A percentile compares a stretch with the other conserved stretches of the same genome.
These are phyloP conservation scores for Hydriomena furcata DNA, from an alignment of 2,888 invertebrate genomes.

Conservation along the genomic window DNA sequence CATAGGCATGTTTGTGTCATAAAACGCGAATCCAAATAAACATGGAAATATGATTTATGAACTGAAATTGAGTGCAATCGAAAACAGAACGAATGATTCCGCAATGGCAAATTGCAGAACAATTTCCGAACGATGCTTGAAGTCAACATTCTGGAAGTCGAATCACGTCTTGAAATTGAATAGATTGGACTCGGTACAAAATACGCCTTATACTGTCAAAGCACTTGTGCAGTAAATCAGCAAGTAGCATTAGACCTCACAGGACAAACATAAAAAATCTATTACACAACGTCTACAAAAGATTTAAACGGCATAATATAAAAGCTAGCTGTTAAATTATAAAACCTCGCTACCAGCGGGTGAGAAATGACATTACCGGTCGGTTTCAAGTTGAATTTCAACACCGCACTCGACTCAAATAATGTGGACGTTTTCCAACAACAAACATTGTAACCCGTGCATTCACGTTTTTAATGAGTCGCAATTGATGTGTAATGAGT, in stretches of 20 bases:
- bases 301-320: conserved; percentile 32
- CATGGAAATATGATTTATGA: conserved; percentile 1
- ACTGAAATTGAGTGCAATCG: conserved; percentile 1
- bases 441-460: conserved; percentile 8
- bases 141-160: background rate
- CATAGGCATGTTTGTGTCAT: background rate
- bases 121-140: conserved; percentile 9
- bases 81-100: conserved; percentile 6
- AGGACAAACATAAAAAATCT: conserved; percentile 16
- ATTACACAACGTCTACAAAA: conserved; percentile 27
- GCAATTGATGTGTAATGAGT: conserved; percentile 14
- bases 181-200: background rate
- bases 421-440: conserved; percentile 7
- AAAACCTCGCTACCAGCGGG: conserved; percentile 24
- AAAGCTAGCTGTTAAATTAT: conserved; percentile 28
- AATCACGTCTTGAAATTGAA: conserved; percentile 10
- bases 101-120: conserved; percentile 3
- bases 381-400: conserved; percentile 18
- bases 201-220: too few species aligned
- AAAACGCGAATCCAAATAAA: conserved; percentile 2
- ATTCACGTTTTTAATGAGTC: conserved; percentile 7
- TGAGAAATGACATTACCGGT: conserved; percentile 15
- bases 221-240: conserved; percentile 10
- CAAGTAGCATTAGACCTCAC: conserved; percentile 27
- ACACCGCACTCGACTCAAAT: conserved; percentile 15